Base-by-base conservation (phyloP, 2,113 vertebrate genomes). In the Myotis davidii region DNA sequence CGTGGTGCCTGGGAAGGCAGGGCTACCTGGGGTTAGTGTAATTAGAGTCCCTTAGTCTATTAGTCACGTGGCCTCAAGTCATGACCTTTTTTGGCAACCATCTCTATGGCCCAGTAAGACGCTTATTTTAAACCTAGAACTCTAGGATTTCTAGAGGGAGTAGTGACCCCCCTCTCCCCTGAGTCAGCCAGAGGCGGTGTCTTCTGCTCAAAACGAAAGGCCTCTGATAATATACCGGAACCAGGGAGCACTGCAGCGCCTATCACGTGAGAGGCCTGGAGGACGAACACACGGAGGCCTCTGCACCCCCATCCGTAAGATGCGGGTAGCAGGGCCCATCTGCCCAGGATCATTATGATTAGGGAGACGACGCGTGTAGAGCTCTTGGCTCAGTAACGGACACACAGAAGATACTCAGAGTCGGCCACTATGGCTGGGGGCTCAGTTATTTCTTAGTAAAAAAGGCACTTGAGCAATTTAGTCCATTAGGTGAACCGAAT, bases 401-500 rank as follows among this genome's bases (percentile, higher is more conserved):
- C 25, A 37, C 32, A 14, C 0, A 73, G 34, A 39, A 93, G 81
- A 78, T 25, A 70, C 14, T 82, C 29, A 18, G 4, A 9, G n/a
- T 50, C 52, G 21, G 56, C 2, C 23, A 64, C 50, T 11, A 2
- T 20, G 18, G 64, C 13, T 42, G 32, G 45, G 70, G 23, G 25
- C 64, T 83, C 39, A 10, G 76, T 7, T 48, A n/a, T 64, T 59
- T 56, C 56, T 88, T 12, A 87, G 56, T 37, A 18, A 45, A 29
- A 76, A 59, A 12, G 42, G 18, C 34, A 56, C 29, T 61, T 86
- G 32, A 54, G 65, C 76, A 87, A 79, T 93, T 91, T 59, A 83
- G 70, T 94, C 61, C 74, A 83, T 74, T 70, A 85, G 69, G 45
- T 70, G 74, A 95, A 82, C 39, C 39, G 84, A 76, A 88, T 59